phyloP scores from a whole-genome alignment of 1,140 invertebrate species.

The Piezodorus guildinii region DNA sequence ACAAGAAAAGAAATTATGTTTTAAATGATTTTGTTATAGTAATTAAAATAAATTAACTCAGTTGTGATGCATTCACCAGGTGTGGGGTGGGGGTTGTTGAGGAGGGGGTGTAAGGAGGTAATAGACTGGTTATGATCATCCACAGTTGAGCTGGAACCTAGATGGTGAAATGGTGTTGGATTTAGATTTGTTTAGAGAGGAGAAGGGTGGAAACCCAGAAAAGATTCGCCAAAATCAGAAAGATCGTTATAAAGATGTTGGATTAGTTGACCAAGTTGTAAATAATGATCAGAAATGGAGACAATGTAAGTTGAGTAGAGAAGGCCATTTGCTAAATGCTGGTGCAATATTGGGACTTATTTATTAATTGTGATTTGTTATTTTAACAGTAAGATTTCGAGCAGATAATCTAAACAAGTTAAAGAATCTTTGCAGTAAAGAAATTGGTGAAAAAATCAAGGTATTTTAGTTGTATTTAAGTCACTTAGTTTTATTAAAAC shows the following conservation, averaged over 20 bases:
- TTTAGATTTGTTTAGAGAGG: conserved; percentile 87
- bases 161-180: conserved; percentile 79
- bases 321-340: neutral
- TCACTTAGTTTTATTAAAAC: neutral
- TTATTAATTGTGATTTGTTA: neutral
- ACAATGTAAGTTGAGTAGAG: conserved; percentile 42
- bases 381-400: conserved; percentile 57
- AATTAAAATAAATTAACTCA: neutral
- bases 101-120: neutral
- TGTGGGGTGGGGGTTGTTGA: neutral
- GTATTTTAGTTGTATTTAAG: conserved; percentile 28
- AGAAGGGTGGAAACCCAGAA: conserved; percentile 88
- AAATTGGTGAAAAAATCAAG: conserved; percentile 97
- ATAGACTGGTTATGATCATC: neutral
- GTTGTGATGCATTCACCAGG: no score
- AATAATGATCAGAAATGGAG: conserved; percentile 83
- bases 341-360: neutral
- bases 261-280: conserved; percentile 82
- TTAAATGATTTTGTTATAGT: neutral
- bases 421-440: conserved; percentile 94
- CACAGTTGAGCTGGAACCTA: no score
- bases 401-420: conserved; percentile 89
- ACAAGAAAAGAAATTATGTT: no score
- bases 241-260: conserved; percentile 87
- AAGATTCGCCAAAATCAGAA: conserved; percentile 85